Conservation (phyloP, 2,113 vertebrate genomes). For the Daphoenositta chrysoptera region DNA sequence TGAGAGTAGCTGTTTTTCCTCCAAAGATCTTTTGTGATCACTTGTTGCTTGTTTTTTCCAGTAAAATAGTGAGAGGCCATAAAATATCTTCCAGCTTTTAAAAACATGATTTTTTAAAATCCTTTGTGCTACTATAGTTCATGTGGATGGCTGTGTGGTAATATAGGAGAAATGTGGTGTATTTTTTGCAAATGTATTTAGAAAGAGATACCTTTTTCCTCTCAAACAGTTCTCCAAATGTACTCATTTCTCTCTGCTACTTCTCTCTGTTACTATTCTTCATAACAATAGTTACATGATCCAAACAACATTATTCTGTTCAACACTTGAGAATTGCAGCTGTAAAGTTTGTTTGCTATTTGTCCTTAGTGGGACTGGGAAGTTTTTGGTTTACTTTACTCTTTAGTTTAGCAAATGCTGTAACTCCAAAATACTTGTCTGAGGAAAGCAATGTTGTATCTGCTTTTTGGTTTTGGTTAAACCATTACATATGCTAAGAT, state of each 20-base stretch:
- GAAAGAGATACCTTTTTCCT: not conserved
- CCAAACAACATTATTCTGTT: not conserved
- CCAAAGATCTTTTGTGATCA: not conserved
- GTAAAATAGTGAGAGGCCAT: not conserved
- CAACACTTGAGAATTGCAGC: not conserved
- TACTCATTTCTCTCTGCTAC: not conserved
- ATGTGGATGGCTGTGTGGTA: not conserved
- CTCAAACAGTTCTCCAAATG: not conserved
- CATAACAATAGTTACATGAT: not conserved
- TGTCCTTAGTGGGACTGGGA: not conserved
- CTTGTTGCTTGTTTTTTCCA: not conserved
- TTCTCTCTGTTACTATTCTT: not conserved
- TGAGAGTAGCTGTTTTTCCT: not conserved
- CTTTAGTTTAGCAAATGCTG: not conserved
- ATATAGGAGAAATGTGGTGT: not conserved
- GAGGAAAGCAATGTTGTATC: not conserved
- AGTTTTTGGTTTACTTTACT: not conserved
- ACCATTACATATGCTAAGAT: not conserved
- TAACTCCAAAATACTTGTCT: not conserved
- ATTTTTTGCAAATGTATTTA: not conserved
- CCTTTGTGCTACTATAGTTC: not conserved
- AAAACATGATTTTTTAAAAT: not conserved
- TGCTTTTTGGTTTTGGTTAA: constrained; percentile 8
- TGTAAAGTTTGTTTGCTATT: not conserved
- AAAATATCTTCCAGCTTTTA: not conserved